phyloP scores from a whole-genome alignment of 2,888 invertebrate species.

The Lasioglossum pauxillum region DNA sequence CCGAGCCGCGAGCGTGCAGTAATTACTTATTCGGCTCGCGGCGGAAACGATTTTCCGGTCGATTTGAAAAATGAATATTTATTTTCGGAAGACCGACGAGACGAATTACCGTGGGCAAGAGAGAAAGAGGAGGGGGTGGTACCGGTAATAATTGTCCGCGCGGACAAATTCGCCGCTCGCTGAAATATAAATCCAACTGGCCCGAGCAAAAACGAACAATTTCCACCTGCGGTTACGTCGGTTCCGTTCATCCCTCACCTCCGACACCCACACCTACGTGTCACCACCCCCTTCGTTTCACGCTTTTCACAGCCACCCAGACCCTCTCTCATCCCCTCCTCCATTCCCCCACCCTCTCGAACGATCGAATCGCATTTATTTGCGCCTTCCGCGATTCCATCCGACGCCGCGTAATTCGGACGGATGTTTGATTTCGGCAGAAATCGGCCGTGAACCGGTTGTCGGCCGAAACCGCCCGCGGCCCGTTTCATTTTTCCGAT shows the following conservation, averaged over 20 bases:
- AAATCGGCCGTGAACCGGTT: conserved; percentile 40
- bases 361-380: conserved; percentile 47
- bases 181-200: background rate
- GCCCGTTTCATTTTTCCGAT: conserved; percentile 10
- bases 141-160: conserved; percentile 16
- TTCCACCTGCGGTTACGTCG: conserved; percentile 12
- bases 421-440: conserved; percentile 47
- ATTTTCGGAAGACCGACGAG: background rate
- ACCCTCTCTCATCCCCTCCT: background rate
- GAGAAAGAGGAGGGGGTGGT: background rate
- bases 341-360: background rate
- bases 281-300: background rate
- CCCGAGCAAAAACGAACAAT: conserved; percentile 17
- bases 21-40: conserved; percentile 8
- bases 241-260: background rate
- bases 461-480: conserved; percentile 10
- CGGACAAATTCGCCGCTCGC: background rate
- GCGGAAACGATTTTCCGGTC: background rate
- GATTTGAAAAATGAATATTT: conserved; percentile 11
- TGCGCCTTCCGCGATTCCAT: conserved; percentile 42
- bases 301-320: conserved; percentile 15
- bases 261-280: background rate
- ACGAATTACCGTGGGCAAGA: background rate
- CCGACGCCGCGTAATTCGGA: conserved; percentile 28
- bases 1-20: background rate